Evolutionary conservation across 2,797 vertebrate species (phyloP).

Genomic region (Gorsachius magnificus): DNA sequence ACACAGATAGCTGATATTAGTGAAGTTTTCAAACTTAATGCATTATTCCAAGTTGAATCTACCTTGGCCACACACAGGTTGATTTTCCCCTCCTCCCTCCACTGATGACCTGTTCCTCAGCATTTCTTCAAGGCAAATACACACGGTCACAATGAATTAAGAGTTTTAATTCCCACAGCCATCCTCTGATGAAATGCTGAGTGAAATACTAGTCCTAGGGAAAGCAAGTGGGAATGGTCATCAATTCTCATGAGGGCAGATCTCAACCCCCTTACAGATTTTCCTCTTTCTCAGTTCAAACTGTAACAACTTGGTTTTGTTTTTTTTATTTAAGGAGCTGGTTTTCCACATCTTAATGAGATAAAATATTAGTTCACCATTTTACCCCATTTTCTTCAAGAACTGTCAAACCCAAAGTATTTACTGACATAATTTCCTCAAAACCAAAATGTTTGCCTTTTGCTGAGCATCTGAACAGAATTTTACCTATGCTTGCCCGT

Average conservation of each 20-base stretch:
- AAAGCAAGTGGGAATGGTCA: not conserved
- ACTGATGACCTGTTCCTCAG: not conserved
- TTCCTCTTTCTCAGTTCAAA: not conserved
- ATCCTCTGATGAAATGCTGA: not conserved
- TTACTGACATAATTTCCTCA: not conserved
- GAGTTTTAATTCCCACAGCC: not conserved
- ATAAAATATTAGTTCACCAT: not conserved
- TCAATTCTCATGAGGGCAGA: not conserved
- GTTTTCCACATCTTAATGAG: not conserved
- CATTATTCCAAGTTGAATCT: not conserved
- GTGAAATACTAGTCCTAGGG: not conserved
- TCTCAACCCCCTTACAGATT: not conserved
- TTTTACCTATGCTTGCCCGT: not conserved
- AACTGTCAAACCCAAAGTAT: not conserved
- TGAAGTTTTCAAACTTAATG: not conserved
- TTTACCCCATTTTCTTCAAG: not conserved
- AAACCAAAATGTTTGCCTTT: not conserved
- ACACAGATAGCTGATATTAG: not conserved
- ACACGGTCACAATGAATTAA: not conserved
- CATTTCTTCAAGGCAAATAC: not conserved
- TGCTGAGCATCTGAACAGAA: not conserved
- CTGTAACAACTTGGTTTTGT: rapidly evolving
- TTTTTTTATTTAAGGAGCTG: not conserved
- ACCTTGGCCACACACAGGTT: not conserved
- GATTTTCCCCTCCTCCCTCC: not conserved